Base-by-base conservation (phyloP, 2,797 vertebrate species). In the Sylvia borin region DNA sequence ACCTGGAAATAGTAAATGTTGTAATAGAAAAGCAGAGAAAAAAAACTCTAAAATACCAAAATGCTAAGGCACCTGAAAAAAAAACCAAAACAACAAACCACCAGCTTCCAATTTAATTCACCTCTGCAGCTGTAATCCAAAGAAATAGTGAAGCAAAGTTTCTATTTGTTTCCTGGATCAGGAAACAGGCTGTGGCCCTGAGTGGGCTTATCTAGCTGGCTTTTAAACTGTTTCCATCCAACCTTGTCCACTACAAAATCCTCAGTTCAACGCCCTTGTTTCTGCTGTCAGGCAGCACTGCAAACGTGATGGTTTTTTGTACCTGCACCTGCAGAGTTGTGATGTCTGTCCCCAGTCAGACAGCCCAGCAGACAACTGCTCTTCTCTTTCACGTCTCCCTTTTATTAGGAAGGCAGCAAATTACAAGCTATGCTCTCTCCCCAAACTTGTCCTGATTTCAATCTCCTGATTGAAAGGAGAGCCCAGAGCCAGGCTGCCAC, bases 221-320 rank as follows among this genome's bases (percentile, higher is more conserved):
- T 90, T 90, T 94, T 82, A 85, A 85, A 74, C 51, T 21, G 11
- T 10, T 76, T 61, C 61, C 65, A 92, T 58, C 61, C 72, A 94
- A 1, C 72, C 89, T 58, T 83, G 84, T 74, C 87, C 89, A 53
- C 71, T 64, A 65, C 57, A 71, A 71, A 91, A 67, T 71, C 84
- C 75, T 77, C 0, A 1, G 45, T 89, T 71, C 68, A 64, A 29
- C 62, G 57, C 29, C 53, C 61, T 55, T 91, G 85, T 83, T 95
- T 80, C 91, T 91, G 85, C 91, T 92, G 93, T 74, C 92, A 83
- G 87, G 71, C 78, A 83, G 42, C 5, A 14, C 67, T 27, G 60
- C 0, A 5, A 80, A 93, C 65, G n/a, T 22, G 67, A 92, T 1
- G 4, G 1, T 26, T 93, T 93, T 76, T 67, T 16, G 78, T 74